Conservation (phyloP, 2,888 invertebrate species). For the Clusia tigrina region DNA sequence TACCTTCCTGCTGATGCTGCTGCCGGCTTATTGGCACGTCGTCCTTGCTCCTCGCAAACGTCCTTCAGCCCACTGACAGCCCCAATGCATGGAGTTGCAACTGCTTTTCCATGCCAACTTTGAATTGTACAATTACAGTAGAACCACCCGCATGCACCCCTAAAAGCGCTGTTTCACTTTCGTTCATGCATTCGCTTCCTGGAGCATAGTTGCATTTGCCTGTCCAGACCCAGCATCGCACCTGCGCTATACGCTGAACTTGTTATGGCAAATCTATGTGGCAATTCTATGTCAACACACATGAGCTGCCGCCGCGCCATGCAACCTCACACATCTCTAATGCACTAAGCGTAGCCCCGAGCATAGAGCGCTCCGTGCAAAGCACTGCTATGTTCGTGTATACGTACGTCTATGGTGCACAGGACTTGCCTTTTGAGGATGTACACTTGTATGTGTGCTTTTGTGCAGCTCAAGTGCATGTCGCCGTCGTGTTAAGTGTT, state of each 20-base stretch:
- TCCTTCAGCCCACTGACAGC: slow-evolving; percentile 22
- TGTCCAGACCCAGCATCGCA: not conserved
- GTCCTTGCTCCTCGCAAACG: slow-evolving; percentile 16
- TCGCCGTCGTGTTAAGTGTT: slow-evolving; percentile 62
- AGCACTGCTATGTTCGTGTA: not conserved
- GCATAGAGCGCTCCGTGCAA: not conserved
- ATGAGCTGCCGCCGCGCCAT: not conserved
- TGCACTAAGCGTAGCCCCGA: slow-evolving; percentile 14
- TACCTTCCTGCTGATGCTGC: not conserved
- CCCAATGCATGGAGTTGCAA: slow-evolving; percentile 15
- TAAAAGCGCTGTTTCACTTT: slow-evolving; percentile 36
- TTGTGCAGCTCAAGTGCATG: slow-evolving; percentile 61
- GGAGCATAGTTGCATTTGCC: not conserved
- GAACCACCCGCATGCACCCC: slow-evolving; percentile 12
- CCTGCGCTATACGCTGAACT: not conserved
- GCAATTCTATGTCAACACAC: slow-evolving; percentile 13
- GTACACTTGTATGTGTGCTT: slow-evolving; percentile 36
- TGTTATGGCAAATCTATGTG: not conserved
- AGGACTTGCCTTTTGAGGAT: slow-evolving; percentile 2
- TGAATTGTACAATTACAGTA: slow-evolving; percentile 34
- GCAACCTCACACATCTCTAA: slow-evolving; percentile 7
- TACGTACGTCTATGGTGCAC: not conserved
- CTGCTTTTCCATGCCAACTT: not conserved
- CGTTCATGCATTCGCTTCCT: slow-evolving; percentile 29
- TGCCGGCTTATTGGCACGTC: not conserved